Percentiles rank a stretch among this genome's conserved stretches.
Evolutionary conservation across 1,140 invertebrate genomes (phyloP).

Genomic region (Bombus balteatus): DNA sequence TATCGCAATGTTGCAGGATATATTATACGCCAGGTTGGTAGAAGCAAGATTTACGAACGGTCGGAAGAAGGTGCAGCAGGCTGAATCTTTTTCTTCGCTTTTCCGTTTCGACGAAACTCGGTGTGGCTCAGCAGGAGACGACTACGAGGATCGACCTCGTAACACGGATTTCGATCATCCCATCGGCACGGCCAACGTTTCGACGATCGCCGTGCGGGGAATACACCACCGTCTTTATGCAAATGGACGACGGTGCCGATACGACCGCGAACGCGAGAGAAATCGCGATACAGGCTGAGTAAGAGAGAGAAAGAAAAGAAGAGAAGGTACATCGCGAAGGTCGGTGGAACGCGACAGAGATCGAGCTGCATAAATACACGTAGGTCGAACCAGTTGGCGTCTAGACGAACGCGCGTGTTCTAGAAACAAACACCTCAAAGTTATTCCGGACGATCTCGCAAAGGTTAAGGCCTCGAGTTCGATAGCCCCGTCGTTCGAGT

Average conservation of each 20-base stretch:
- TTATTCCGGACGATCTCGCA: constrained; percentile 54
- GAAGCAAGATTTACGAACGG: no score
- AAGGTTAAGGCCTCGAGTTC: constrained; percentile 70
- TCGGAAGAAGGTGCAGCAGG: no score
- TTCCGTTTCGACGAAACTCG: no score
- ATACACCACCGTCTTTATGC: background rate
- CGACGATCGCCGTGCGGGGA: background rate
- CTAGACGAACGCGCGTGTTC: constrained; percentile 44
- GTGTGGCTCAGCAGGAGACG: no score
- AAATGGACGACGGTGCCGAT: no score
- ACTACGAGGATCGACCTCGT: no score
- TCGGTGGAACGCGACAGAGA: constrained; percentile 13
- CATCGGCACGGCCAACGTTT: background rate
- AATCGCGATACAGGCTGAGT: background rate
- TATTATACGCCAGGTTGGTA: no score
- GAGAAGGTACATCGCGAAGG: constrained; percentile 2
- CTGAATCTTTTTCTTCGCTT: no score
- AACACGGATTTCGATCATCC: no score
- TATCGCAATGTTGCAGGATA: no score
- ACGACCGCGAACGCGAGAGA: background rate
- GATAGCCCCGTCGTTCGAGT: constrained; percentile 44
- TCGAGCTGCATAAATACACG: constrained; percentile 17
- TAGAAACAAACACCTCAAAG: constrained; percentile 49
- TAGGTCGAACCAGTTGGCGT: constrained; percentile 44
- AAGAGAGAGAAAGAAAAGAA: background rate